These are phyloP conservation scores for Ornithorhynchus anatinus DNA, from an alignment of 2,113 vertebrate species.

Conservation along the genomic window DNA sequence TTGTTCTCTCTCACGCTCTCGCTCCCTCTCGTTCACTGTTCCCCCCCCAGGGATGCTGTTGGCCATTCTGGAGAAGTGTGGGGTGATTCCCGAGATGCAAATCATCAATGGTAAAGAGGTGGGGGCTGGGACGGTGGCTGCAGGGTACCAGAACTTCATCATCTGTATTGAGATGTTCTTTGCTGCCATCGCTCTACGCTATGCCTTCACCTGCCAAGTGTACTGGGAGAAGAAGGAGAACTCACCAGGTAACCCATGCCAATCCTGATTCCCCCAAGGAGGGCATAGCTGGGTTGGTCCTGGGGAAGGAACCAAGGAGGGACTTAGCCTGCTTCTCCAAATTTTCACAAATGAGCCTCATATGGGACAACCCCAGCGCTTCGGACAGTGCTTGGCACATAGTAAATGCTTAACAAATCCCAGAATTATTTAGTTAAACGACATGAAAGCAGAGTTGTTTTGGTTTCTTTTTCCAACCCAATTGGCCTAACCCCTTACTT, in stretches of 20 bases:
- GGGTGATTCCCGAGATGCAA: conserved; percentile 87
- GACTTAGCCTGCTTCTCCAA: too few relatives aligned
- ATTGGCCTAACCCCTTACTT: too few relatives aligned
- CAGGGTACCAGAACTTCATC: conserved; percentile 96
- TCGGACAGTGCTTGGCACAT: too few relatives aligned
- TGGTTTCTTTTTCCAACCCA: too few relatives aligned
- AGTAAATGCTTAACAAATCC: too few relatives aligned
- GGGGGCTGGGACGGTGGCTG: conserved; percentile 88
- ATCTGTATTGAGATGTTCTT: conserved; percentile 96
- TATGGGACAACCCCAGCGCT: too few relatives aligned
- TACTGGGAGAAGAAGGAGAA: conserved; percentile 86
- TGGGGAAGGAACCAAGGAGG: too few relatives aligned
- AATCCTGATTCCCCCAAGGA: too few relatives aligned
- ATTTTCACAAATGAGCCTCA: too few relatives aligned
- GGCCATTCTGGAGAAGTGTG: conserved; percentile 90
- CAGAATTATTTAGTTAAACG: too few relatives aligned
- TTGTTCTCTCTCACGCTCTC: neutral
- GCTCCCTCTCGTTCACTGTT: neutral
- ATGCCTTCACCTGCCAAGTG: conserved; percentile 87
- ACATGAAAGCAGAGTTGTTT: too few relatives aligned
- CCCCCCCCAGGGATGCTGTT: conserved; percentile 81
- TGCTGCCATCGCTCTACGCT: conserved; percentile 86
- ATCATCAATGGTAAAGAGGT: conserved; percentile 81
- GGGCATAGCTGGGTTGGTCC: too few relatives aligned
- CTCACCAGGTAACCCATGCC: conserved; percentile 75